Conservation (phyloP, 2,888 invertebrate genomes). For the Tipula lateralis region DNA sequence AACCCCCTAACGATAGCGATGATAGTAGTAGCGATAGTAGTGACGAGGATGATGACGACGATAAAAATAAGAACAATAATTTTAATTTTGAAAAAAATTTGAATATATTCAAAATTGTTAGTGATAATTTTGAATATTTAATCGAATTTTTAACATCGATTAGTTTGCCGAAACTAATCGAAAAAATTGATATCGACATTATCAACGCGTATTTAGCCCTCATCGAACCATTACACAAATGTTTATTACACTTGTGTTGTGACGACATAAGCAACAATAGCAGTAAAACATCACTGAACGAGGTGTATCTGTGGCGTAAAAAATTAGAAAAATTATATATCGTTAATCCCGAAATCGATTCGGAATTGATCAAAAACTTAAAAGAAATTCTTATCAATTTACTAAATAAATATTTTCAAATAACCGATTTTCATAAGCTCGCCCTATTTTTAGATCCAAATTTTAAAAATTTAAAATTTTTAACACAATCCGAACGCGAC, state of each 20-base stretch:
- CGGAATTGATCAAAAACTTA: conserved; percentile 31
- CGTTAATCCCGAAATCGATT: conserved; percentile 30
- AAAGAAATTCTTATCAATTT: conserved; percentile 29
- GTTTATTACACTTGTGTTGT: conserved; percentile 20
- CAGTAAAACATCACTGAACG: conserved; percentile 31
- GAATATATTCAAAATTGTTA: neutral
- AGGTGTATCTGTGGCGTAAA: conserved; percentile 34
- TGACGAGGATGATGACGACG: neutral
- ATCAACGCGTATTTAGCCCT: neutral
- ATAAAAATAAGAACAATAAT: neutral
- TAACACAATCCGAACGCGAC: conserved; percentile 31
- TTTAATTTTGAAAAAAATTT: neutral
- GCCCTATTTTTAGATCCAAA: conserved; percentile 35
- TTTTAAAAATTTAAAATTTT: conserved; percentile 35
- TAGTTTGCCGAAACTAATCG: neutral
- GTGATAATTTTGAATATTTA: neutral
- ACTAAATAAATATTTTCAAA: conserved; percentile 32
- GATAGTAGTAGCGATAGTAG: neutral
- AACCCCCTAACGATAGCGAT: neutral
- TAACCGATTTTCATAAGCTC: conserved; percentile 34
- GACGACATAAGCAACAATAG: neutral
- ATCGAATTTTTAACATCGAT: neutral
- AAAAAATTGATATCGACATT: neutral
- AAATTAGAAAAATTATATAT: conserved; percentile 32
- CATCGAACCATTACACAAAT: conserved; percentile 26